Evolutionary conservation across 2,113 vertebrate species (phyloP), one percentile per base, ranked within the genome.

Genomic region (Callipepla californica): DNA sequence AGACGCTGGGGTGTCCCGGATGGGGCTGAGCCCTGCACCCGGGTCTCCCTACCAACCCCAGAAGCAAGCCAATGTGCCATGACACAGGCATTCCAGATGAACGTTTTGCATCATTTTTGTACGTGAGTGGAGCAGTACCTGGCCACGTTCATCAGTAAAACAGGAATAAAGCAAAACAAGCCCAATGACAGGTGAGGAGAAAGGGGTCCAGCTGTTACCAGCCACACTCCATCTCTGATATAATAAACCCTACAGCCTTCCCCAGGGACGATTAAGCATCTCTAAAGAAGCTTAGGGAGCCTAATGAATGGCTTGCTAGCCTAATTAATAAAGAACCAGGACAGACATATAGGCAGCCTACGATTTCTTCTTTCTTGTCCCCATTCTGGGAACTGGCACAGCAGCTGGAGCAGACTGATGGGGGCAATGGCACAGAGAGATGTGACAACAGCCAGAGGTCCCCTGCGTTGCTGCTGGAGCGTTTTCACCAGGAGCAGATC

Each of bases 221-320:
- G 59, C 75, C 72, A 75, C 87, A 59, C 32, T 80, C 55, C 34
- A 32, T 51, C 75, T 53, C 59, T n/a, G 38, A 40, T 44, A 82
- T 0, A 50, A 30, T 66, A 36, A 93, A 30, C n/a, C 19, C 76
- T 51, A 30, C 34, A 63, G 75, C 58, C 62, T 76, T 30, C 75
- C 32, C 34, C 34, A 53, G 79, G 25, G 68, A 73, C 76, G 89
- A 95, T 94, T 89, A 92, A 80, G 63, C 74, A 76, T 57, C 86
- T 81, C 80, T 66, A 87, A 96, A 93, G 96, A 23, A 95, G 91
- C 92, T 91, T 95, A 94, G 61, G 61, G n/a, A 83, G 85, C 87
- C 91, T 93, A 93, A 95, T 94, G 87, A 95, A 87, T 67, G 79
- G 59, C 66, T 73, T 85, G 67, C 67, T 74, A 74, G 50, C 75